Percentiles rank a stretch among this genome's conserved stretches.
phyloP scores from a whole-genome alignment of 2,888 invertebrate genomes.

The Tuberolachnus salignus region DNA sequence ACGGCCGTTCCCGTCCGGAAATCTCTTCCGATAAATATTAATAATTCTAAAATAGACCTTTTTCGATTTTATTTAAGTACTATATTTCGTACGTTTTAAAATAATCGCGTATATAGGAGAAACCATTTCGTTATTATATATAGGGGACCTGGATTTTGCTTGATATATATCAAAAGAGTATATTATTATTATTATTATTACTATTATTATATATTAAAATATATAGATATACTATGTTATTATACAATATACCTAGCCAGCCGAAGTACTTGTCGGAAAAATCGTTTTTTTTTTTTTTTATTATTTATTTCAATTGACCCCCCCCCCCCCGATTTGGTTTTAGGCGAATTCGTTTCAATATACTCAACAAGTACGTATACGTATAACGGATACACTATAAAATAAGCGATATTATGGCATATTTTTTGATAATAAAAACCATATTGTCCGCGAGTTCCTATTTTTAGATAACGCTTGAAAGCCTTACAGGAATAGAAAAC shows the following conservation, averaged over 20 bases:
- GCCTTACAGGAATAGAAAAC: no score
- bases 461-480: not conserved
- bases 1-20: conserved; percentile 23
- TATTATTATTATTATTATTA: not conserved
- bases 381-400: no score
- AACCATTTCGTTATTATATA: conserved; percentile 45
- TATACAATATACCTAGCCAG: not conserved
- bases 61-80: conserved; percentile 39
- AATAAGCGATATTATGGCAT: no score
- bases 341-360: no score
- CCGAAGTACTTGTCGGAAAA: no score
- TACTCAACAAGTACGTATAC: no score
- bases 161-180: not conserved
- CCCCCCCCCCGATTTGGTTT: no score
- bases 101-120: conserved; percentile 39
- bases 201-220: not conserved
- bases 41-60: conserved; percentile 37
- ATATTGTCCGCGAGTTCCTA: not conserved
- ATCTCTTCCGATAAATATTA: conserved; percentile 44
- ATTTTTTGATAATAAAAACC: no score
- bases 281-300: no score
- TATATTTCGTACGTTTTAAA: conserved; percentile 16
- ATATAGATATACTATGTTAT: conserved; percentile 4
- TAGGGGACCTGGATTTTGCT: not conserved
- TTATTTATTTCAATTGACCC: no score